Base-by-base conservation (phyloP, 2,888 invertebrate species). In the Torymus tubicola region DNA sequence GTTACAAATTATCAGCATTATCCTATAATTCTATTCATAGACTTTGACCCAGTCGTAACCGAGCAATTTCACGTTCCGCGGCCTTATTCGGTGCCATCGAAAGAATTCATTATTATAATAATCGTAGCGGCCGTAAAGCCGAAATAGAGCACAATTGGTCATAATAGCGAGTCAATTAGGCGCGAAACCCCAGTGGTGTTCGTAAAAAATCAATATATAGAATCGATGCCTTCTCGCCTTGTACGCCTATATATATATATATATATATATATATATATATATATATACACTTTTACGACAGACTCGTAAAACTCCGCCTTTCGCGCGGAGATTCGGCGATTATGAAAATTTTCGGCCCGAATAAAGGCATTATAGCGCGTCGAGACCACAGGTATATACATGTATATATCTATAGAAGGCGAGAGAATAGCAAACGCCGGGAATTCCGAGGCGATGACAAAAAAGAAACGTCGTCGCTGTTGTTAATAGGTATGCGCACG, bases 371-470 rank as follows among this genome's bases (percentile, higher is more conserved):
- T 61, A 68, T 13, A n/a, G 5, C 60, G n/a, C 4, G 11, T n/a
- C n/a, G n/a, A 57, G 55, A 21, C 2, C 24, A 42, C 8, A 42
- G 1, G 21, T 21, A 21, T 21, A 8, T 42, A 42, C 8, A 42
- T 42, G 8, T 42, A 42, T 5, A 58, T 14, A 31, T 21, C 21
- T 2, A 16, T 1, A 16, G 24, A 42, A 24, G 31, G 18, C 13
- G 11, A 42, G 57, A 16, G 21, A 52, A 57, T 53, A 52, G 13
- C n/a, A n/a, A 13, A 12, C 52, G 55, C 16, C n/a, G 31, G 14
- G 55, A 71, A 78, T 71, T 71, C 71, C 71, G 63, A 65, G 55
- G 58, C 65, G 64, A 65, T 71, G 64, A 78, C 21, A 60, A 71
- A 76, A 67, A 71, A 42, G 24, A 68, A 24, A 60, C 58, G 21